A percentile compares a stretch with the other conserved stretches of the same genome.
These are phyloP conservation scores for Villa cingulata DNA, from an alignment of 2,888 invertebrate genomes.

Conservation along the genomic window DNA sequence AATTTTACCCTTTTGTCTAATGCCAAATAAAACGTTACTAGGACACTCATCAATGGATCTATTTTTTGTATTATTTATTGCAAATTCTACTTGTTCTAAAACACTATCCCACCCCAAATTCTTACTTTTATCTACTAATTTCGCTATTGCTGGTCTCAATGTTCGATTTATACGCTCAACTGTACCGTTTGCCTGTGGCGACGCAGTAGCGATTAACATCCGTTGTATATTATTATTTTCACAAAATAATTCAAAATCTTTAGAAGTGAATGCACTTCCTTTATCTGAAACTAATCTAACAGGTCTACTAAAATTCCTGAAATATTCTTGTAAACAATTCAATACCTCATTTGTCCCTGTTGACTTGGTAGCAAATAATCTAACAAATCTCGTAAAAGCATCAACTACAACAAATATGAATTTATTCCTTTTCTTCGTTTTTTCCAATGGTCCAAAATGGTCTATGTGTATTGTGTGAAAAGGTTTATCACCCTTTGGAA, in stretches of 20 bases:
- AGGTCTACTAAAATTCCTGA: background rate
- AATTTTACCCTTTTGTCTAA: background rate
- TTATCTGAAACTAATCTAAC: background rate
- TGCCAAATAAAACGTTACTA: background rate
- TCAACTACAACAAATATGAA: background rate
- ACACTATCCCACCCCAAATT: background rate
- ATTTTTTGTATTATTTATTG: background rate
- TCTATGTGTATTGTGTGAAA: background rate
- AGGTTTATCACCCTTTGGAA: background rate
- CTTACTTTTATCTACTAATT: background rate
- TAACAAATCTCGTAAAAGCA: background rate
- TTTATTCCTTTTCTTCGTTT: background rate
- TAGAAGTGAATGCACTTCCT: background rate
- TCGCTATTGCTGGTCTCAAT: background rate
- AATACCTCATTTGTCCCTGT: background rate
- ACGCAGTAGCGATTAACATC: no score
- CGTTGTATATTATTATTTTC: conserved; percentile 9
- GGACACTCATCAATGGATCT: background rate
- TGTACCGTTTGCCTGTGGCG: conserved; percentile 1
- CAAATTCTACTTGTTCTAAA: background rate
- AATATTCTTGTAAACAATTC: background rate
- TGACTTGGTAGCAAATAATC: background rate
- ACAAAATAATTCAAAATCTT: conserved; percentile 14
- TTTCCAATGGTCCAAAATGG: background rate
- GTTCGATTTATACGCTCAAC: background rate